Percentiles rank a stretch among this genome's conserved stretches.
Conservation (phyloP, 2,888 invertebrate genomes). For the Cerastis leucographa region DNA sequence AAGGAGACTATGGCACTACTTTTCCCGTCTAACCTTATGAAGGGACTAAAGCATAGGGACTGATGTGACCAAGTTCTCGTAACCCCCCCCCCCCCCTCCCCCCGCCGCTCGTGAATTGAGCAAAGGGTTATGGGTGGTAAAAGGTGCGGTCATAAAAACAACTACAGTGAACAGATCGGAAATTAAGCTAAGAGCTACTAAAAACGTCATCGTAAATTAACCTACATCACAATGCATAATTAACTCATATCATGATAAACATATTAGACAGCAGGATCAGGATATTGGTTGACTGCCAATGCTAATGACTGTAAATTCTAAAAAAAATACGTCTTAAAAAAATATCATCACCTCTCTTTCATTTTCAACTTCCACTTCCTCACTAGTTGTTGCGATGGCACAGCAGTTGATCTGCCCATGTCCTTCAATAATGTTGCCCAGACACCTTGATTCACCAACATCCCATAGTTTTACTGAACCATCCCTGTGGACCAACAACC, state of each 20-base stretch:
- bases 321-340: background rate
- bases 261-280: background rate
- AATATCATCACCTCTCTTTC: constrained; percentile 82
- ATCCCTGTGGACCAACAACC: constrained; percentile 86
- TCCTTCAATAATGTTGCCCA: constrained; percentile 88
- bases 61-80: background rate
- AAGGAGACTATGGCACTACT: background rate
- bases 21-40: background rate
- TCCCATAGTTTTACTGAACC: constrained; percentile 93
- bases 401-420: constrained; percentile 91
- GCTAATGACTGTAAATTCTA: background rate
- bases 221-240: background rate
- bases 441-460: constrained; percentile 91
- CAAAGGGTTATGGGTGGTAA: background rate
- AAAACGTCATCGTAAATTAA: background rate
- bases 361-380: constrained; percentile 79
- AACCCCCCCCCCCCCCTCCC: background rate
- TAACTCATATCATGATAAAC: background rate
- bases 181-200: too few relatives aligned
- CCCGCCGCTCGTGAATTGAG: background rate
- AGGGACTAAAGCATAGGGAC: background rate
- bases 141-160: background rate
- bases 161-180: background rate
- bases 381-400: constrained; percentile 80
- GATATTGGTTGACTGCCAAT: background rate